A percentile compares a stretch with the other conserved stretches of the same genome.
Evolutionary conservation across 1,140 invertebrate species (phyloP).

Genomic region (Belonocnema kinseyi): DNA sequence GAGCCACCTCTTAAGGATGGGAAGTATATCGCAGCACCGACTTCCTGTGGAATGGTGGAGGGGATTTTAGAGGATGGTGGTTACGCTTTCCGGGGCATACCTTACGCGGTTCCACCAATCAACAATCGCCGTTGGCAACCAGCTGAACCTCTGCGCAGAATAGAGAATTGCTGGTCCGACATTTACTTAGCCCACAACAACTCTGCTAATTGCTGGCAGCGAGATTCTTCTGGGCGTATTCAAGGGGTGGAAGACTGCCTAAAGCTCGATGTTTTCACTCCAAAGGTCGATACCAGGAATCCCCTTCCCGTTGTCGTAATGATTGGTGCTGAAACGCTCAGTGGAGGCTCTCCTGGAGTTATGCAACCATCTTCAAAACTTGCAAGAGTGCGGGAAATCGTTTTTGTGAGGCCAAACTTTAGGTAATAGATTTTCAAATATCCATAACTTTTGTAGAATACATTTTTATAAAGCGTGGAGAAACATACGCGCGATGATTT

Average conservation of each 20-base stretch:
- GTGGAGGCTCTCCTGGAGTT: conserved; percentile 82
- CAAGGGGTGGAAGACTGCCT: conserved; percentile 87
- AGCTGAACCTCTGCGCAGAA: conserved; percentile 80
- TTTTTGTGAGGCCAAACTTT: conserved; percentile 90
- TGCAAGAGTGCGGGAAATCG: conserved; percentile 84
- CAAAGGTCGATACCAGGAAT: conserved; percentile 83
- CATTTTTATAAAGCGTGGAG: no score
- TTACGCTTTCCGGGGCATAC: conserved; percentile 89
- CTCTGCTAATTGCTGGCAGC: conserved; percentile 81
- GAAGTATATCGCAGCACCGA: conserved; percentile 83
- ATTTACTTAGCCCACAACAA: conserved; percentile 83
- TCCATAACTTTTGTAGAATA: no score
- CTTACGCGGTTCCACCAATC: conserved; percentile 88
- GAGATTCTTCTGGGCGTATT: conserved; percentile 79
- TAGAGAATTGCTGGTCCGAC: conserved; percentile 88
- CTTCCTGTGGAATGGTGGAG: conserved; percentile 86
- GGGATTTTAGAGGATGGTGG: conserved; percentile 85
- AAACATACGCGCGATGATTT: conserved; percentile 36
- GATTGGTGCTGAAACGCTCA: conserved; percentile 85
- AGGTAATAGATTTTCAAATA: conserved; percentile 57
- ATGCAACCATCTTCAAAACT: conserved; percentile 81
- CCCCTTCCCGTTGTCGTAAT: conserved; percentile 90
- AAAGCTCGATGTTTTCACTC: conserved; percentile 86
- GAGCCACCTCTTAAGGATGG: conserved; percentile 78
- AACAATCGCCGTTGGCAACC: conserved; percentile 83